These are phyloP conservation scores for Lutjanus campechanus DNA, from an alignment of 2,797 vertebrate genomes.

Conservation along the genomic window DNA sequence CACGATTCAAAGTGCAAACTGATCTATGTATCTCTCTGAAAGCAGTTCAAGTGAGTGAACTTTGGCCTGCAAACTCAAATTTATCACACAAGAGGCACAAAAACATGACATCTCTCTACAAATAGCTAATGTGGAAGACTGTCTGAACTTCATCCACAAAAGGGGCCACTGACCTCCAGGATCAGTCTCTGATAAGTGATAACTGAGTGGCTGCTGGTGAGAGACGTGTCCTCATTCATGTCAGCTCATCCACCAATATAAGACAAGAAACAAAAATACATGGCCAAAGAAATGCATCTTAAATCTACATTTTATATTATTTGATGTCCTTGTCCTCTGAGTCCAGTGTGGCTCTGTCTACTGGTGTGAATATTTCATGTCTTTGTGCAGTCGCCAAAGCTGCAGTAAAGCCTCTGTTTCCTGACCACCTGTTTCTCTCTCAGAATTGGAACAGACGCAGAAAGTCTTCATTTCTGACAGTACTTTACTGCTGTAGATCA, in stretches of 20 bases:
- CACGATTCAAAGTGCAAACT: not conserved
- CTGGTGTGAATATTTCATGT: conserved; percentile 9
- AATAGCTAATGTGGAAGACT: not conserved
- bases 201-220: not conserved
- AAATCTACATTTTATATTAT: not conserved
- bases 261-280: not conserved
- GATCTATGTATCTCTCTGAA: not conserved
- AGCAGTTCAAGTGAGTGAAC: not conserved
- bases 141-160: not conserved
- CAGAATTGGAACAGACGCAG: conserved; percentile 21
- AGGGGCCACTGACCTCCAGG: not conserved
- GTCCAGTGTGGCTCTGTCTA: not conserved
- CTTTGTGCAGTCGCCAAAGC: conserved; percentile 9
- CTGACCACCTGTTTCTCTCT: not conserved
- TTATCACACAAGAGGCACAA: not conserved
- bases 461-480: not conserved
- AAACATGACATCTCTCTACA: not conserved
- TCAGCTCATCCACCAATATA: not conserved
- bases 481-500: not conserved
- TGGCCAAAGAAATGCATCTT: not conserved
- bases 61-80: not conserved
- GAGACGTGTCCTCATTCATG: not conserved
- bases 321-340: not conserved
- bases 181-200: not conserved
- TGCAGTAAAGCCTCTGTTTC: conserved; percentile 9